These are phyloP conservation scores for Trypoxylon attenuatum DNA, from an alignment of 2,888 invertebrate species.

Conservation along the genomic window DNA sequence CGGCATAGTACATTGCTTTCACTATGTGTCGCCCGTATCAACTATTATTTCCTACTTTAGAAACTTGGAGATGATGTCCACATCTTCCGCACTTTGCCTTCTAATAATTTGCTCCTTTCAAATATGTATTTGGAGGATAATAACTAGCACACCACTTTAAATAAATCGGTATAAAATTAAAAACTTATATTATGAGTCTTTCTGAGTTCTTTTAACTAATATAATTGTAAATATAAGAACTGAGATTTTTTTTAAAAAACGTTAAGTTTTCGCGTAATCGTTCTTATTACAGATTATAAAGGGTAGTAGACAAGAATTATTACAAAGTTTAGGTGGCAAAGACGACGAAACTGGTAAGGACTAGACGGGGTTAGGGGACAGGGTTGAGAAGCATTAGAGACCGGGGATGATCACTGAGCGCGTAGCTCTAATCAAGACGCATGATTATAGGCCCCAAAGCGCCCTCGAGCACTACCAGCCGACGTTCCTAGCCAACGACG, in stretches of 20 bases:
- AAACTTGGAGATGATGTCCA: too few species aligned
- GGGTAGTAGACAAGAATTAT: slow-evolving; percentile 56
- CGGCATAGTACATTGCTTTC: slow-evolving; percentile 6
- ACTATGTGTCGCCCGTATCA: slow-evolving; percentile 34
- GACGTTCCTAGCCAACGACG: slow-evolving; percentile 52
- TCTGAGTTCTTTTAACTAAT: too few species aligned
- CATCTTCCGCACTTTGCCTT: too few species aligned
- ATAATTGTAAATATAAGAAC: too few species aligned
- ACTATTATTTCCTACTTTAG: slow-evolving; percentile 25
- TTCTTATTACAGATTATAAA: too few species aligned
- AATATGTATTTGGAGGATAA: too few species aligned
- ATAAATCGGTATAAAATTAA: too few species aligned
- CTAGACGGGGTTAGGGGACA: slow-evolving; percentile 59
- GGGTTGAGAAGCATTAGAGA: slow-evolving; percentile 67
- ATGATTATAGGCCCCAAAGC: slow-evolving; percentile 73
- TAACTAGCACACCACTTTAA: too few species aligned
- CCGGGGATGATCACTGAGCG: slow-evolving; percentile 73
- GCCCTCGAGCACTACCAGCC: slow-evolving; percentile 53
- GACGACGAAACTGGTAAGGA: slow-evolving; percentile 30
- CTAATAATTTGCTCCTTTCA: too few species aligned
- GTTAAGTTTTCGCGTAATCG: too few species aligned
- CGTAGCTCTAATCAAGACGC: slow-evolving; percentile 73
- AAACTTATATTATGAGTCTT: too few species aligned
- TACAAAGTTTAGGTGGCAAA: slow-evolving; percentile 61
- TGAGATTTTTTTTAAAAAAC: too few species aligned